Percentiles rank a stretch among this genome's conserved stretches.
These are phyloP conservation scores for Drosophila rellima DNA, from an alignment of 2,888 invertebrate species.

Conservation along the genomic window DNA sequence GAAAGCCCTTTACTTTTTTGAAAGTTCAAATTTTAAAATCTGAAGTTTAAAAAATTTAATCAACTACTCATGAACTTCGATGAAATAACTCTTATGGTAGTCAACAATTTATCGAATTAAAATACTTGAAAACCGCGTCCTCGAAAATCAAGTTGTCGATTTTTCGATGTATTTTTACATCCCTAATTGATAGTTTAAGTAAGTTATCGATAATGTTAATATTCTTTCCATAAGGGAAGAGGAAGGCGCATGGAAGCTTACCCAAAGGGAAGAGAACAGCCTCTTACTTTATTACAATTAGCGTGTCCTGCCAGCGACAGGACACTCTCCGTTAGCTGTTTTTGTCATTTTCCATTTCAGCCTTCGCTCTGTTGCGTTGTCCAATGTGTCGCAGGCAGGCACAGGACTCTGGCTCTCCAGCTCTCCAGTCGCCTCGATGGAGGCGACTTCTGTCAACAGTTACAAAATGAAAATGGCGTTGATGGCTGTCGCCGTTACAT, in stretches of 20 bases:
- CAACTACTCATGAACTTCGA: too few relatives aligned
- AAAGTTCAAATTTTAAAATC: too few relatives aligned
- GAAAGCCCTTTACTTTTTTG: too few relatives aligned
- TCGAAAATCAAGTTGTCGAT: too few relatives aligned
- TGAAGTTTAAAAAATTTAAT: too few relatives aligned
- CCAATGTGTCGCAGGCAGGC: slow-evolving; percentile 35
- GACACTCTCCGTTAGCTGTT: slow-evolving; percentile 38
- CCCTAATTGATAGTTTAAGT: slow-evolving; percentile 14
- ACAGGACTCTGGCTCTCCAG: slow-evolving; percentile 1
- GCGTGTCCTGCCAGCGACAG: slow-evolving; percentile 27
- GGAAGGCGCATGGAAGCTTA: too few relatives aligned
- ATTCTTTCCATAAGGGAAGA: background rate
- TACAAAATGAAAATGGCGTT: slow-evolving; percentile 77
- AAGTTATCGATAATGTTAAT: slow-evolving; percentile 4
- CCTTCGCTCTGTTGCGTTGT: slow-evolving; percentile 28
- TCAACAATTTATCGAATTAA: too few relatives aligned
- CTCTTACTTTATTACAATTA: slow-evolving; percentile 45
- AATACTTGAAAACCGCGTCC: too few relatives aligned
- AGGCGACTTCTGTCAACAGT: slow-evolving; percentile 64
- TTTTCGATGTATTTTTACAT: too few relatives aligned
- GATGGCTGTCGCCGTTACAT: slow-evolving; percentile 62
- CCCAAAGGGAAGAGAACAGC: background rate
- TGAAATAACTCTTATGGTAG: too few relatives aligned
- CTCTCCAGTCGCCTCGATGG: slow-evolving; percentile 6
- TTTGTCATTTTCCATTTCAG: slow-evolving; percentile 58